phyloP scores from a whole-genome alignment of 1,140 invertebrate genomes.

The Formica selysi region DNA sequence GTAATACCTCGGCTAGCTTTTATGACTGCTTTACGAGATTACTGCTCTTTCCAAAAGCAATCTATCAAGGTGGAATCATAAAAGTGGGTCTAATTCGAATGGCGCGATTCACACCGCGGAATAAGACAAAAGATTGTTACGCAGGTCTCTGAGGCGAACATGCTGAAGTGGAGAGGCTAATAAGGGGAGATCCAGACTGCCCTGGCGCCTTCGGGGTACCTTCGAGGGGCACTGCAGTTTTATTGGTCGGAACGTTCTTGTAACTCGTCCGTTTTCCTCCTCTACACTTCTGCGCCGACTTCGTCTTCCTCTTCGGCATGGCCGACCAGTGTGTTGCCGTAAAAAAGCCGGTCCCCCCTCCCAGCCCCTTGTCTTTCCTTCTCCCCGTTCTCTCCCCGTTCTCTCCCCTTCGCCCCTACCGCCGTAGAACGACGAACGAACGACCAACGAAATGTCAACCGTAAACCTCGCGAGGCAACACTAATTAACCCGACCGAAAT shows the following conservation, averaged over 20 bases:
- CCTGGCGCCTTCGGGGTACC: slow-evolving; percentile 77
- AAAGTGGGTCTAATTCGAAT: slow-evolving; percentile 80
- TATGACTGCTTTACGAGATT: slow-evolving; percentile 45
- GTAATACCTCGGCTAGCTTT: slow-evolving; percentile 32
- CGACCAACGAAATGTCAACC: slow-evolving; percentile 86
- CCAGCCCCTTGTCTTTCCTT: slow-evolving; percentile 43
- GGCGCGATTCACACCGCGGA: slow-evolving; percentile 82
- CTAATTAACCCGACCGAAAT: slow-evolving; percentile 87
- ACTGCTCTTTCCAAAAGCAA: slow-evolving; percentile 26
- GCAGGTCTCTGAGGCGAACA: slow-evolving; percentile 60
- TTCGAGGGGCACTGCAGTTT: slow-evolving; percentile 74
- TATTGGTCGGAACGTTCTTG: slow-evolving; percentile 77
- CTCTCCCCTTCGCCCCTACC: slow-evolving; percentile 31
- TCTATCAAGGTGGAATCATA: slow-evolving; percentile 68
- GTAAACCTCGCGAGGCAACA: slow-evolving; percentile 86
- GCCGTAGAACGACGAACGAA: slow-evolving; percentile 79
- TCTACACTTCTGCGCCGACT: slow-evolving; percentile 63
- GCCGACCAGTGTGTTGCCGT: slow-evolving; percentile 83
- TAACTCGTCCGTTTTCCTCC: slow-evolving; percentile 61
- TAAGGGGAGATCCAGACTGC: slow-evolving; percentile 78
- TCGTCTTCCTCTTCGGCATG: slow-evolving; percentile 76
- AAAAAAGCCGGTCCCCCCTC: slow-evolving; percentile 81
- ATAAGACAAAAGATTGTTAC: slow-evolving; percentile 83
- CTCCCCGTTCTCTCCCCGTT: slow-evolving; percentile 63
- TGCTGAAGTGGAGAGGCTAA: slow-evolving; percentile 68